Base-by-base conservation (phyloP, 2,113 vertebrate species). In the Nothoprocta pentlandii region DNA sequence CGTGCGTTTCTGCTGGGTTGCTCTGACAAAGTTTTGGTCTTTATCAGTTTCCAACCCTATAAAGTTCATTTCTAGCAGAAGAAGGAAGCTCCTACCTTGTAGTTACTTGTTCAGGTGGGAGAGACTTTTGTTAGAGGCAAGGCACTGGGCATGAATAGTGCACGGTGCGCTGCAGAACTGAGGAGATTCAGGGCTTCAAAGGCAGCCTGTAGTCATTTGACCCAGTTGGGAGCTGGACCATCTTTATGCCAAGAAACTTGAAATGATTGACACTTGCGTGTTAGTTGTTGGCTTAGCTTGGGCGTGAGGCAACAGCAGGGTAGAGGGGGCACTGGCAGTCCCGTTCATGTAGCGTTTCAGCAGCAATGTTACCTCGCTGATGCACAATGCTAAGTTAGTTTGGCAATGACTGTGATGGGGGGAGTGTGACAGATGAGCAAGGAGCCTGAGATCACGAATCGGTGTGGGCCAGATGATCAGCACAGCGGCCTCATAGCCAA, bases 241-340 rank as follows among this genome's bases (percentile, higher is more conserved):
- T 93, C 58, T 84, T 88, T 81, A 51, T 78, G 85, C 84, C 82
- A 75, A 51, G 66, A 68, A 83, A 89, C 77, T 88, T 6, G 32
- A 71, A 78, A 73, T 23, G 9, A 22, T 54, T 39, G 36, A 39
- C 36, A 39, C 36, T 94, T 92, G 89, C 49, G 76, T 83, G 53
- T 87, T 94, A 70, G 85, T 87, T 95, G 6, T 78, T 94, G 90
- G 87, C 90, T 56, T 83, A 66, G 69, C 51, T 86, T 77, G 23
- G 47, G 39, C 68, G 44, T 94, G 92, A 84, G 84, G 90, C 85
- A 95, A 90, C 0, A 0, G 7, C 77, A 77, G 80, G 84, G 58
- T 75, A 74, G n/a, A 89, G 78, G 1, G 0, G 62, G 75, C 54
- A 58, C 0, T 4, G 76, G 70, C 36, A 67, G 36, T 68, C 87